phyloP scores from a whole-genome alignment of 2,888 invertebrate species.

The Amiota communis region DNA sequence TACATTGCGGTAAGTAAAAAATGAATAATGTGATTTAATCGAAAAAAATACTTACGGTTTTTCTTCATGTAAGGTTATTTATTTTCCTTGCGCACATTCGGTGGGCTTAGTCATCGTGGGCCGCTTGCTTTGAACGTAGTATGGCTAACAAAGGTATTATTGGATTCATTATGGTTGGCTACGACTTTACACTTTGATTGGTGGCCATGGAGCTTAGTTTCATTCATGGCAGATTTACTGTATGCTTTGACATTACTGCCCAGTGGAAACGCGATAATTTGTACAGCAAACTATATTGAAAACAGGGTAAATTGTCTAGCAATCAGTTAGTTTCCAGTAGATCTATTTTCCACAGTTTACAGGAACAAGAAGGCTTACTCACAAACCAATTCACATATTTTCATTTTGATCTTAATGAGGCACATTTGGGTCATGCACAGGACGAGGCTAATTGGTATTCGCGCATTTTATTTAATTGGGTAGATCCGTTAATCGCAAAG shows the following conservation, averaged over 20 bases:
- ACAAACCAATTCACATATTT: constrained; percentile 78
- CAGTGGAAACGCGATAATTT: constrained; percentile 72
- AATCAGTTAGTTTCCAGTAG: not conserved
- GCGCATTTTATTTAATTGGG: constrained; percentile 90
- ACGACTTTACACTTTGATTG: constrained; percentile 76
- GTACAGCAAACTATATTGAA: constrained; percentile 40
- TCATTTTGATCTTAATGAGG: constrained; percentile 79
- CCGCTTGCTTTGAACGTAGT: constrained; percentile 80
- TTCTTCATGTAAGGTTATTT: constrained; percentile 69
- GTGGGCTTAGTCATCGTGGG: constrained; percentile 82
- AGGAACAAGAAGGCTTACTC: constrained; percentile 79
- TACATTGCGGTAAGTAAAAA: constrained; percentile 81
- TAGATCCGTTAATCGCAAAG: constrained; percentile 85
- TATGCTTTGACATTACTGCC: constrained; percentile 84
- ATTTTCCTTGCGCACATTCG: constrained; percentile 78
- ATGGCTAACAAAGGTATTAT: constrained; percentile 80
- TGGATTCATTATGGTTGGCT: constrained; percentile 81
- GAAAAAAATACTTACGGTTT: constrained; percentile 18
- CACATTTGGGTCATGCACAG: constrained; percentile 86
- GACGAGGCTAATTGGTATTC: constrained; percentile 82
- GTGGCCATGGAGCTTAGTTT: constrained; percentile 78
- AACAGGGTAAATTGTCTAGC: constrained; percentile 20
- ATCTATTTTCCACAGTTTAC: constrained; percentile 22
- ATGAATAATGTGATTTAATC: not conserved
- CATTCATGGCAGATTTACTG: constrained; percentile 78